These are phyloP conservation scores for Rachycentron canadum DNA, from an alignment of 2,797 vertebrate species.

Conservation along the genomic window DNA sequence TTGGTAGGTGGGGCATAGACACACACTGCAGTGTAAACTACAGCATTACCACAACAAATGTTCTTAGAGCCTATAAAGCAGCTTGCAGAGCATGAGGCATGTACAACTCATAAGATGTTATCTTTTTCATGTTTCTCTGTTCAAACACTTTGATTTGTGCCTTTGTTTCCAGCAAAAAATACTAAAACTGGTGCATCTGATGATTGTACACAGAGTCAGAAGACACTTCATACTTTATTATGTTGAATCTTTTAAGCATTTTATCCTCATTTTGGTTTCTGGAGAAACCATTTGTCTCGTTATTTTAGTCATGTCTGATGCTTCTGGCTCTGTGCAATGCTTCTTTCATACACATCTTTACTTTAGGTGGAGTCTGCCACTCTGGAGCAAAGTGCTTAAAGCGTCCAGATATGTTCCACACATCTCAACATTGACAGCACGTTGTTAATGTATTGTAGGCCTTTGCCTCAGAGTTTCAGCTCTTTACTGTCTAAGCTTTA, in stretches of 20 bases:
- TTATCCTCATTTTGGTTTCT: no score
- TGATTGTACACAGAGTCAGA: not conserved
- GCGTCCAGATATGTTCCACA: not conserved
- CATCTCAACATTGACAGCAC: conserved; percentile 11
- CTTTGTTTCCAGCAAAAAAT: not conserved
- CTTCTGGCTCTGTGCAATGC: not conserved
- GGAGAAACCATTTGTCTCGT: not conserved
- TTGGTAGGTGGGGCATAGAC: not conserved
- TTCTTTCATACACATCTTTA: not conserved
- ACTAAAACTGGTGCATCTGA: not conserved
- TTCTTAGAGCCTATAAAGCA: no score
- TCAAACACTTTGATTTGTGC: not conserved
- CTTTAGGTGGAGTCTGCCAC: not conserved
- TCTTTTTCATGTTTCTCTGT: not conserved
- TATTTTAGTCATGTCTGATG: not conserved
- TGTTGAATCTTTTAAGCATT: no score
- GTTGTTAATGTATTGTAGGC: conserved; percentile 1
- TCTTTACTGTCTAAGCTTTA: not conserved
- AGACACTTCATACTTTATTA: not conserved
- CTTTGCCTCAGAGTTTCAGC: not conserved
- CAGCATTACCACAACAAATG: not conserved
- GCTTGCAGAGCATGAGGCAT: not conserved
- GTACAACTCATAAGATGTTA: not conserved
- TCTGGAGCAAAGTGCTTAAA: no score
- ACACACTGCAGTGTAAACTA: conserved; percentile 10